Percentiles rank a stretch among this genome's conserved stretches.
phyloP scores from a whole-genome alignment of 2,113 vertebrate genomes.

The Anguilla japonica region DNA sequence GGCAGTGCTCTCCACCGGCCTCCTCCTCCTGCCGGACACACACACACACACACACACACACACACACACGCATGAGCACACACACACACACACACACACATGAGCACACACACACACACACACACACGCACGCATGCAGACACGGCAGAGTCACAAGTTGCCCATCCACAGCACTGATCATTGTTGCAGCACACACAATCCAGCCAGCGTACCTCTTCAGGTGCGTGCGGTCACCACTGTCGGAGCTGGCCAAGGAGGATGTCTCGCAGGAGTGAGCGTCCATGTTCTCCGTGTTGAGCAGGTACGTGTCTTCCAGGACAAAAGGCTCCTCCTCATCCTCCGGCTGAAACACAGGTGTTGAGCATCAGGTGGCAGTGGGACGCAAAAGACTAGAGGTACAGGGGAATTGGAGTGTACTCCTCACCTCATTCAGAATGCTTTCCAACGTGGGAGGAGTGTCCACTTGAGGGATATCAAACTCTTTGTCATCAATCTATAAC shows the following conservation, averaged over 20 bases:
- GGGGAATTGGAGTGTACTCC: constrained; percentile 14
- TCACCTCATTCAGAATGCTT: constrained; percentile 96
- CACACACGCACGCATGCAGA: constrained; percentile 2
- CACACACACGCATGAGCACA: background rate
- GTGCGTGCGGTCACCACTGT: constrained; percentile 91
- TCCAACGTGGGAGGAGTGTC: constrained; percentile 96
- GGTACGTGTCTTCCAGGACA: constrained; percentile 86
- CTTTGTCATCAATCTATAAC: constrained; percentile 93
- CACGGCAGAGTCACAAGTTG: background rate
- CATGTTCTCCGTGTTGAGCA: constrained; percentile 85
- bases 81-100: background rate
- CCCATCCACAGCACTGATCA: background rate
- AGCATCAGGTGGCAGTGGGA: too few species aligned
- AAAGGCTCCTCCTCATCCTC: constrained; percentile 95
- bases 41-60: background rate
- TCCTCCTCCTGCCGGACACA: constrained; percentile 60
- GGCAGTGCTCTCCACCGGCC: constrained; percentile 56
- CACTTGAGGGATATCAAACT: constrained; percentile 97
- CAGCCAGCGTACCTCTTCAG: constrained; percentile 75
- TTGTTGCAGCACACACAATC: background rate
- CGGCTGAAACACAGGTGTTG: constrained; percentile 66
- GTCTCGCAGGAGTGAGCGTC: constrained; percentile 94
- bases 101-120: constrained; percentile 20
- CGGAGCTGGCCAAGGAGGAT: constrained; percentile 94
- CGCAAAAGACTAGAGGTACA: background rate